phyloP scores from a whole-genome alignment of 2,888 invertebrate genomes.

The Mesoligia furuncula region DNA sequence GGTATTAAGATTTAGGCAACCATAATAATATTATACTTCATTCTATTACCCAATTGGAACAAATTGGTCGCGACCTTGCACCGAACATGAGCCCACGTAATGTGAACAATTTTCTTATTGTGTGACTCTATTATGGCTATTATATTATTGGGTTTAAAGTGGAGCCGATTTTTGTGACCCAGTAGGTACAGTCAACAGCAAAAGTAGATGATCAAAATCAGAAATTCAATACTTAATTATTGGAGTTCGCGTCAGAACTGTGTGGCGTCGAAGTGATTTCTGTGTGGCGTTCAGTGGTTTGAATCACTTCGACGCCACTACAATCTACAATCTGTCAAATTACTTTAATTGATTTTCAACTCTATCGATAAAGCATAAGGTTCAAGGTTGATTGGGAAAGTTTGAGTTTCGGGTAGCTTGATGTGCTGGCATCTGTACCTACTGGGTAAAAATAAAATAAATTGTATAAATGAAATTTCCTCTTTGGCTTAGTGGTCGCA shows the following conservation, averaged over 20 bases:
- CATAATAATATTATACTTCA: background rate
- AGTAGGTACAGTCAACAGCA: background rate
- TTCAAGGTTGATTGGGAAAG: too few relatives aligned
- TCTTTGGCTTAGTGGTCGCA: background rate
- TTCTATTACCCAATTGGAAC: constrained; percentile 50
- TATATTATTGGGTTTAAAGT: constrained; percentile 22
- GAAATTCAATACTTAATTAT: too few relatives aligned
- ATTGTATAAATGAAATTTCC: background rate
- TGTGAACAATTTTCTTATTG: constrained; percentile 45
- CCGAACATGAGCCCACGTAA: constrained; percentile 49
- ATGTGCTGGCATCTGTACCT: too few relatives aligned
- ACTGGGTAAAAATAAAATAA: background rate
- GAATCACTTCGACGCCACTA: too few relatives aligned
- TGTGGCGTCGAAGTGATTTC: too few relatives aligned
- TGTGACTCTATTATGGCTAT: constrained; percentile 17
- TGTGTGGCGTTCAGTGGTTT: too few relatives aligned
- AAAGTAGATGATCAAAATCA: too few relatives aligned
- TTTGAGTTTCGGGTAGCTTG: too few relatives aligned
- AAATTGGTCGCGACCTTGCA: constrained; percentile 63
- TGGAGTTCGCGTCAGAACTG: too few relatives aligned
- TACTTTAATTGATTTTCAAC: too few relatives aligned
- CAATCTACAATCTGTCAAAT: too few relatives aligned
- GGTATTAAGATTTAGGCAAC: background rate
- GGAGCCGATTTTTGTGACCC: background rate
- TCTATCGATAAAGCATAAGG: too few relatives aligned